Evolutionary conservation across 2,113 vertebrate genomes (phyloP).

Genomic region (Eudorcas thomsonii): DNA sequence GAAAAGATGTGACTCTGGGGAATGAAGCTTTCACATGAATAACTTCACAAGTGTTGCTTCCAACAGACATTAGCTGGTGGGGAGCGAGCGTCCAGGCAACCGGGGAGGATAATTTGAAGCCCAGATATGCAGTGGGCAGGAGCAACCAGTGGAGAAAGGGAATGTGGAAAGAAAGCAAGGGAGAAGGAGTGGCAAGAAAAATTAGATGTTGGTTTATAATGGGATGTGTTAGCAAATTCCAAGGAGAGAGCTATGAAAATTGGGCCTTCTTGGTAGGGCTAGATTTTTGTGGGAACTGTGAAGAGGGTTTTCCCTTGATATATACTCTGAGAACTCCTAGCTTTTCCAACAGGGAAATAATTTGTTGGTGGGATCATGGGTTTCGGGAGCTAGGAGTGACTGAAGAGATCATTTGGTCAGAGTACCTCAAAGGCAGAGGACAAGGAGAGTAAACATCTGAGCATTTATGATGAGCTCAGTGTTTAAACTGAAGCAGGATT

Average conservation of each 20-base stretch:
- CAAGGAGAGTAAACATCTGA: neutral
- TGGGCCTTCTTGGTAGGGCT: neutral
- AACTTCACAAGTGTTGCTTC: constrained; percentile 52
- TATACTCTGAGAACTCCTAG: neutral
- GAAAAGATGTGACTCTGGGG: constrained; percentile 55
- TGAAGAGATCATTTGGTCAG: neutral
- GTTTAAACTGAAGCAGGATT: neutral
- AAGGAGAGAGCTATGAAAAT: neutral
- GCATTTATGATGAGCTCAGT: neutral
- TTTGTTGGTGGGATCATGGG: constrained; percentile 2
- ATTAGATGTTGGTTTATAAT: constrained; percentile 22
- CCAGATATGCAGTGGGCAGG: constrained; percentile 24
- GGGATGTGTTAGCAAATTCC: constrained; percentile 47
- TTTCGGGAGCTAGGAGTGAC: neutral
- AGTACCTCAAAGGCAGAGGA: neutral
- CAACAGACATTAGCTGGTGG: constrained; percentile 37
- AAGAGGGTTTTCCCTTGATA: constrained; percentile 22
- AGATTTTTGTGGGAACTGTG: neutral
- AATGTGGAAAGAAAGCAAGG: neutral
- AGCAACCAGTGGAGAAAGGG: neutral
- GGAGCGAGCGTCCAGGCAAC: neutral
- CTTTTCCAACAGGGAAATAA: constrained; percentile 35
- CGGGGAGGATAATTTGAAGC: constrained; percentile 6
- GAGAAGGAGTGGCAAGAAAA: neutral
- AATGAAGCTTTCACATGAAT: constrained; percentile 57